Conservation (phyloP, 1,140 invertebrate genomes). For the Drosophila nikananu region DNA sequence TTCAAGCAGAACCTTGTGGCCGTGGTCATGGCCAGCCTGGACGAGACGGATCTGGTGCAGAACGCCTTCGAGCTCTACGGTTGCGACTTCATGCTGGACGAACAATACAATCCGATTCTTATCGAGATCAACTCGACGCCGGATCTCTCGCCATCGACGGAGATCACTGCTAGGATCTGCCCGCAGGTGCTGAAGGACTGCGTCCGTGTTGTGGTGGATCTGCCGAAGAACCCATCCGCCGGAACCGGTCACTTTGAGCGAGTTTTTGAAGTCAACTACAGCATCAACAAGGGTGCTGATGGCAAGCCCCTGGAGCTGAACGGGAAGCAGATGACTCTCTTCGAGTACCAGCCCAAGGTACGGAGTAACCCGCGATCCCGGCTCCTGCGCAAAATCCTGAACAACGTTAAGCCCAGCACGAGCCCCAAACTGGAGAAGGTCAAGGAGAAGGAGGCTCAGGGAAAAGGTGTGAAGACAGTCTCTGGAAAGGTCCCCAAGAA, state of each 20-base stretch:
- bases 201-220: too few relatives aligned
- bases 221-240: slow-evolving; percentile 85
- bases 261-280: slow-evolving; percentile 76
- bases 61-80: slow-evolving; percentile 97
- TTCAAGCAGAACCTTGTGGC: slow-evolving; percentile 94
- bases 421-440: too few relatives aligned
- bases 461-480: background rate
- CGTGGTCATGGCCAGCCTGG: slow-evolving; percentile 91
- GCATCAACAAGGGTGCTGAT: slow-evolving; percentile 60
- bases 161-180: too few relatives aligned
- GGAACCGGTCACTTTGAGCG: slow-evolving; percentile 87
- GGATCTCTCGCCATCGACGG: too few relatives aligned
- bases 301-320: slow-evolving; percentile 58
- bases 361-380: slow-evolving; percentile 33
- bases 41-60: slow-evolving; percentile 91
- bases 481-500: slow-evolving; percentile 30
- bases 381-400: slow-evolving; percentile 57
- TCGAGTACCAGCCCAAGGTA: slow-evolving; percentile 44
- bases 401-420: slow-evolving; percentile 43
- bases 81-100: slow-evolving; percentile 95
- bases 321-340: slow-evolving; percentile 66
- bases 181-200: too few relatives aligned
- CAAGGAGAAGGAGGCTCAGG: slow-evolving; percentile 20
- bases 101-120: too few relatives aligned
- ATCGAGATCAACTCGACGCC: too few relatives aligned